These are phyloP conservation scores for Caenorhabditis imperialis DNA, from an alignment of 2,888 invertebrate species.

Conservation along the genomic window DNA sequence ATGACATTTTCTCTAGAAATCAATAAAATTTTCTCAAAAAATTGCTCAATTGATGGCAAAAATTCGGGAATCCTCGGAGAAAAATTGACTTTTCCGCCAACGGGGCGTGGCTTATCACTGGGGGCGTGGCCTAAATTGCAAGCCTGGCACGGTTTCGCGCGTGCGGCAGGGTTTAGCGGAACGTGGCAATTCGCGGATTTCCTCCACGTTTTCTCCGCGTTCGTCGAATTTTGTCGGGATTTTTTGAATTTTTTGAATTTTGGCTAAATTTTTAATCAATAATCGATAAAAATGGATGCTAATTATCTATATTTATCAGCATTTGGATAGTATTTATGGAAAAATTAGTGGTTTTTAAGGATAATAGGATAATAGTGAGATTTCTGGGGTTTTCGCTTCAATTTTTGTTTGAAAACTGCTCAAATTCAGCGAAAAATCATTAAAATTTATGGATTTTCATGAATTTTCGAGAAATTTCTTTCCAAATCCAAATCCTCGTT, in stretches of 20 bases:
- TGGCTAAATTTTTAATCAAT: not conserved
- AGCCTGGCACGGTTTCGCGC: slow-evolving; percentile 17
- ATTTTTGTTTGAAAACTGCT: too few species aligned
- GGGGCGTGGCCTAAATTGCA: slow-evolving; percentile 18
- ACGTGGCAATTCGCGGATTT: slow-evolving; percentile 50
- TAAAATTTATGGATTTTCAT: too few species aligned
- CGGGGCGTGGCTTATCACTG: slow-evolving; percentile 1
- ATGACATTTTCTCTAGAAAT: too few species aligned
- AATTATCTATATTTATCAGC: too few species aligned
- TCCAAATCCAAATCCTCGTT: not conserved
- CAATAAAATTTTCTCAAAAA: too few species aligned
- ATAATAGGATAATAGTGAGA: too few species aligned
- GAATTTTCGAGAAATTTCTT: too few species aligned
- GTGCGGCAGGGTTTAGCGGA: slow-evolving; percentile 32
- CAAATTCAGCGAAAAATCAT: too few species aligned
- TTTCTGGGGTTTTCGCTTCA: too few species aligned
- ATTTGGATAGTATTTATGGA: too few species aligned
- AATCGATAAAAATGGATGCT: slow-evolving; percentile 9
- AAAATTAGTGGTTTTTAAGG: too few species aligned
- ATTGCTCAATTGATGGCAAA: too few species aligned
- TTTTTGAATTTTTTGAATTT: not conserved
- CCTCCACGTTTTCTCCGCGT: slow-evolving; percentile 5
- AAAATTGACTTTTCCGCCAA: not conserved
- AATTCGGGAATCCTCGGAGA: not conserved
- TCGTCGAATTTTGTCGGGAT: not conserved